phyloP scores from a whole-genome alignment of 1,140 invertebrate species.

The Drosophila gunungcola region DNA sequence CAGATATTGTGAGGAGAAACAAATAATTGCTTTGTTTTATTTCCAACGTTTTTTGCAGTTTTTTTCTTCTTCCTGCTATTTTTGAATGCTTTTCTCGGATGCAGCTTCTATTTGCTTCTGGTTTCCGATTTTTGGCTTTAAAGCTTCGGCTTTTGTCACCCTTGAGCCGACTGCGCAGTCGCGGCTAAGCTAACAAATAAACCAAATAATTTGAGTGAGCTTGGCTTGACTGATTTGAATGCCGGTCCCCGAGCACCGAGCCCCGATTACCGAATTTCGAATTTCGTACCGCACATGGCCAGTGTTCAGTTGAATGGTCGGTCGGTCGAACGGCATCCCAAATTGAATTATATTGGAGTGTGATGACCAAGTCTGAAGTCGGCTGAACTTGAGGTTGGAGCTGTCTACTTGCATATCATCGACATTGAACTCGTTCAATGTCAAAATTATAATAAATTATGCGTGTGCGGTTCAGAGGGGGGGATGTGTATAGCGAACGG shows the following conservation, averaged over 20 bases:
- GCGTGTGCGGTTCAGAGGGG: conserved; percentile 41
- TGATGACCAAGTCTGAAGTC: conserved; percentile 31
- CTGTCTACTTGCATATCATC: conserved; percentile 65
- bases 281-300: conserved; percentile 2
- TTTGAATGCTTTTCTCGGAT: neutral
- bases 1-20: neutral
- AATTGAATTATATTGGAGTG: conserved; percentile 49
- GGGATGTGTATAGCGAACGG: neutral
- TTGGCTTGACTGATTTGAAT: conserved; percentile 56
- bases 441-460: conserved; percentile 80
- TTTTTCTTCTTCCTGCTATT: neutral
- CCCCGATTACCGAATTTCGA: conserved; percentile 10
- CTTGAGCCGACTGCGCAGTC: conserved; percentile 64
- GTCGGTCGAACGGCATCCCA: conserved; percentile 37
- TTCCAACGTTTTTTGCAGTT: neutral
- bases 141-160: conserved; percentile 38
- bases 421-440: conserved; percentile 83
- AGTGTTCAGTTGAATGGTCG: conserved; percentile 55
- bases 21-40: neutral
- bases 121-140: conserved; percentile 1
- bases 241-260: conserved; percentile 11
- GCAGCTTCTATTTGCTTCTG: conserved; percentile 2
- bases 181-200: conserved; percentile 63
- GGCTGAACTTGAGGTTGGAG: conserved; percentile 30
- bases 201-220: conserved; percentile 59